A percentile compares a stretch with the other conserved stretches of the same genome.
These are phyloP conservation scores for Oreamnos americanus DNA, from an alignment of 2,113 vertebrate genomes.

Conservation along the genomic window DNA sequence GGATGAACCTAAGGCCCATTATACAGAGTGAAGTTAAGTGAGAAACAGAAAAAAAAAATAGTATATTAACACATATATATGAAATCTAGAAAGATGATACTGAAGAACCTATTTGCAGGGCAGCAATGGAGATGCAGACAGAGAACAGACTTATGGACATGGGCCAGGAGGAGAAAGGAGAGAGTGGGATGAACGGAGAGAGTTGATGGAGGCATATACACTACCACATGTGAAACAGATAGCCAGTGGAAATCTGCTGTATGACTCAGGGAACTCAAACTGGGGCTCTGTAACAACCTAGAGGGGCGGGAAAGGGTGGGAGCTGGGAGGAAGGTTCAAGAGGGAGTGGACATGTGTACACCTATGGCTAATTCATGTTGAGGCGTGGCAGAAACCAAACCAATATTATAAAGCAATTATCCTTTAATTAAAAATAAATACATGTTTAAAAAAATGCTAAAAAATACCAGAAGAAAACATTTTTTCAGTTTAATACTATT, in stretches of 20 bases:
- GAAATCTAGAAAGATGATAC: neutral
- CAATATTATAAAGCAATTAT: neutral
- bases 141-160: neutral
- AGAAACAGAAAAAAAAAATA: neutral
- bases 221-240: neutral
- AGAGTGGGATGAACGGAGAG: neutral
- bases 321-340: neutral
- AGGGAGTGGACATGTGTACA: neutral
- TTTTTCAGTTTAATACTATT: slow-evolving; percentile 20
- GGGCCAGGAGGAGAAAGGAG: neutral
- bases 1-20: neutral
- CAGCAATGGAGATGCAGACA: neutral
- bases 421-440: neutral
- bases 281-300: neutral
- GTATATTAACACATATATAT: neutral
- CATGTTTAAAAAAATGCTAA: neutral
- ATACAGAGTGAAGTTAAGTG: neutral
- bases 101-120: neutral
- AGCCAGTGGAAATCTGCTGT: neutral
- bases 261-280: neutral
- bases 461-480: neutral
- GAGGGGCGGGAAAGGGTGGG: neutral
- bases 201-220: neutral
- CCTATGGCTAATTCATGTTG: neutral
- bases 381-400: neutral